phyloP scores from a whole-genome alignment of 2,797 vertebrate genomes.

The Bradypodion pumilum region DNA sequence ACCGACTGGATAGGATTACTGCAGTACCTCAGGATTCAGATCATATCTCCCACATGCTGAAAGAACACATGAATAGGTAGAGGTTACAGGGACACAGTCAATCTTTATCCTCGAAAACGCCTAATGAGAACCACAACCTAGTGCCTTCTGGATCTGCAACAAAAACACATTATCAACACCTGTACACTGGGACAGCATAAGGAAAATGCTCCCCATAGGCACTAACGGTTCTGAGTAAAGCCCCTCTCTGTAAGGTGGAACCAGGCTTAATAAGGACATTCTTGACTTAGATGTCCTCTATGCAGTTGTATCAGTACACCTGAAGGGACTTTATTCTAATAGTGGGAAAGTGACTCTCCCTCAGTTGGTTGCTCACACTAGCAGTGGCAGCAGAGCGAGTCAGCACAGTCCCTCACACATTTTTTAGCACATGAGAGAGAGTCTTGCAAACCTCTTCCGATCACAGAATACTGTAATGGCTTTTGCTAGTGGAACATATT shows the following conservation, averaged over 20 bases:
- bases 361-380: background rate
- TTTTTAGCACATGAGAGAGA: background rate
- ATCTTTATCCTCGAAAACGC: background rate
- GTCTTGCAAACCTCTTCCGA: background rate
- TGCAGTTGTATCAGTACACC: too few relatives aligned
- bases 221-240: background rate
- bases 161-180: background rate
- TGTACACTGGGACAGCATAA: background rate
- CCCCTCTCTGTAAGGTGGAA: background rate
- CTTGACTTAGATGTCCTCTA: background rate
- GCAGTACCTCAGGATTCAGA: too few relatives aligned
- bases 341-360: background rate
- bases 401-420: background rate
- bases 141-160: too few relatives aligned
- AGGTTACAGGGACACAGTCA: background rate
- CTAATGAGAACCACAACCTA: background rate
- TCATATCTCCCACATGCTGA: background rate
- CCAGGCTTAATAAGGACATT: background rate
- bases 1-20: too few relatives aligned
- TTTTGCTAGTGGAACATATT: too few relatives aligned
- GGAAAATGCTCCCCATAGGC: background rate
- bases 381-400: too few relatives aligned
- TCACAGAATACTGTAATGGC: background rate
- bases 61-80: background rate
- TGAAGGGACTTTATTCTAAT: background rate